Evolutionary conservation across 2,113 vertebrate genomes (phyloP).

Genomic region (Asarcornis scutulata): DNA sequence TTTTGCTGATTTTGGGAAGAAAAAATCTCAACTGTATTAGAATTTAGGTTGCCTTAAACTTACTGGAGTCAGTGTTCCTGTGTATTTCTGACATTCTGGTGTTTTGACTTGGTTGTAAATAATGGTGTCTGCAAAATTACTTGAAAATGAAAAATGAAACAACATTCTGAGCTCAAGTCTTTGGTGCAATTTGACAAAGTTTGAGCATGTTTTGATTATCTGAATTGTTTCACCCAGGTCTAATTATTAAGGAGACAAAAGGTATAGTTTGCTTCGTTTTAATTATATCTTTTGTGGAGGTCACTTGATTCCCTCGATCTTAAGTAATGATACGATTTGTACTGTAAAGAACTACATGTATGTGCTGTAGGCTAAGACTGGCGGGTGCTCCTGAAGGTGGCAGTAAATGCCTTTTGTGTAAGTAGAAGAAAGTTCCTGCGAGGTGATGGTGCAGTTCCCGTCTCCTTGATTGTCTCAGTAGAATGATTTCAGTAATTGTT

Average conservation of each 20-base stretch:
- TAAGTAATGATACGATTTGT: neutral
- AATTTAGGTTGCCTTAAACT: neutral
- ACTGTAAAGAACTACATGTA: neutral
- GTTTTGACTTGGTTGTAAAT: neutral
- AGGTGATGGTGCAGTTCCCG: neutral
- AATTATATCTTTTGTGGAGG: neutral
- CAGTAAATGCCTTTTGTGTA: constrained; percentile 21
- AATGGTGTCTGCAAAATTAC: neutral
- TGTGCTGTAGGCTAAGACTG: neutral
- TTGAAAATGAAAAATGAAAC: neutral
- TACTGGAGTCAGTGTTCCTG: neutral
- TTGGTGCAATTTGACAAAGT: neutral
- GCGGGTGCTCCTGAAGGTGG: constrained; percentile 37
- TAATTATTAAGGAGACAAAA: neutral
- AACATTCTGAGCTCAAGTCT: neutral
- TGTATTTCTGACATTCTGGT: neutral
- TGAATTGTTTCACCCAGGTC: neutral
- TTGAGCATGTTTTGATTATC: neutral
- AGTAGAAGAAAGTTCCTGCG: neutral
- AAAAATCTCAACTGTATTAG: neutral
- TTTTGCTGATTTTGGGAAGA: no score
- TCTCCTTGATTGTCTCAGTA: constrained; percentile 4
- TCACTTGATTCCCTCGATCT: neutral
- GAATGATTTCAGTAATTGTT: neutral
- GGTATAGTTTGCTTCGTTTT: neutral